Percentiles rank a stretch among this genome's conserved stretches.
Conservation (phyloP, 2,797 vertebrate genomes). For the Gouania willdenowi region DNA sequence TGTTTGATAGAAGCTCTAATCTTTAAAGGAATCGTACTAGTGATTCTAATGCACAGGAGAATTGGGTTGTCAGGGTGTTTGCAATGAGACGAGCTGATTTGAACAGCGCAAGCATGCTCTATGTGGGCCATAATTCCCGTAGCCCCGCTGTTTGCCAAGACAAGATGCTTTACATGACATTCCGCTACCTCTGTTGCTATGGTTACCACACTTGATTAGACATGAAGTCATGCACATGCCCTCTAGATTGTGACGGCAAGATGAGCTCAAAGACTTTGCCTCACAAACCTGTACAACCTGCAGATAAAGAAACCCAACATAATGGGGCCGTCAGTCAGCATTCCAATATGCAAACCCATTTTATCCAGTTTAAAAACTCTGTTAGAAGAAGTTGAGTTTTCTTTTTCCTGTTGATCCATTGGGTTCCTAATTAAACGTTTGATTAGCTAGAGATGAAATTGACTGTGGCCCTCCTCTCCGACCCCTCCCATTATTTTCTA, state of each 20-base stretch:
- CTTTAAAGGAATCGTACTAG: no score
- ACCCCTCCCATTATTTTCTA: slow-evolving; percentile 41
- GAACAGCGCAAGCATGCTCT: slow-evolving; percentile 34
- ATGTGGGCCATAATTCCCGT: slow-evolving; percentile 36
- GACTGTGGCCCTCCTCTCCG: slow-evolving; percentile 16
- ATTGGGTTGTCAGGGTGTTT: slow-evolving; percentile 19
- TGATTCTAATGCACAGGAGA: slow-evolving; percentile 8
- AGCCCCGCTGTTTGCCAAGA: slow-evolving; percentile 43
- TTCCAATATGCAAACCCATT: slow-evolving; percentile 12
- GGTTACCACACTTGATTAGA: slow-evolving; percentile 72
- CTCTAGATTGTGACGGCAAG: slow-evolving; percentile 51
- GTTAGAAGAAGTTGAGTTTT: slow-evolving; percentile 28
- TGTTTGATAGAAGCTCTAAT: no score
- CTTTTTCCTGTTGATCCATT: slow-evolving; percentile 18
- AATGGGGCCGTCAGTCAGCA: slow-evolving; percentile 14
- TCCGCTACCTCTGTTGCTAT: slow-evolving; percentile 70
- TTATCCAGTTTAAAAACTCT: slow-evolving; percentile 39
- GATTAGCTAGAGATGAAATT: slow-evolving; percentile 43
- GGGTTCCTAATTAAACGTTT: slow-evolving; percentile 42
- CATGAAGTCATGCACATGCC: slow-evolving; percentile 59
- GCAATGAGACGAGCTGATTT: slow-evolving; percentile 22
- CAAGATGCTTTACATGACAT: slow-evolving; percentile 50
- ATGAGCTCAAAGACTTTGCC: slow-evolving; percentile 48
- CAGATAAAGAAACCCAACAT: slow-evolving; percentile 1
- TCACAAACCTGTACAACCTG: slow-evolving; percentile 25